Base-by-base conservation (phyloP, 1,140 invertebrate species). In the Drosophila virilis region DNA sequence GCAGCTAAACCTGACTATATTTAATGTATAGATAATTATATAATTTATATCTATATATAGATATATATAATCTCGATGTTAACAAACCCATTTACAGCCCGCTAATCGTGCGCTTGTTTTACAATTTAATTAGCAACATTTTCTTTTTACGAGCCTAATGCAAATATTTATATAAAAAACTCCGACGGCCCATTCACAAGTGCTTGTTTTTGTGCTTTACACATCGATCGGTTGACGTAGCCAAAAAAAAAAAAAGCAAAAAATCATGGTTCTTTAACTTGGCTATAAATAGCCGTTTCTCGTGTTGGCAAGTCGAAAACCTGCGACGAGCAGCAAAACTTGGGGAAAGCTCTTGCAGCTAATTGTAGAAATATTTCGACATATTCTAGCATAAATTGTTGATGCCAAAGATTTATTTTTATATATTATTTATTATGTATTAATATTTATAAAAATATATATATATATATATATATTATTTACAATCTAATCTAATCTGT, bases 61-160 rank as follows among this genome's bases (percentile, higher is more conserved):
- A 17, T 33, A 35, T 48, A 28, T 72, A 45, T 60, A 57, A 54
- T 68, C 52, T 13, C 42, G 17, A 43, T 70, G 52, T 76, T 78
- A 67, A 65, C 45, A 69, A 45, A 33, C 13, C 1, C 8, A 46
- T 68, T 68, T 54, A 73, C 40, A 52, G 8, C 15, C 6, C 17
- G 52, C 73, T 81, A 80, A 80, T 57, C 71, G 62, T 68, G 12
- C 33, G 13, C 9, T 10, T 48, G 61, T 45, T 79, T 85, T 64
- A 52, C 48, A 40, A 65, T 65, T 8, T 13, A 80, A 84, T 84
- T 84, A 84, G 55, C 82, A 68, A 74, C 62, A 52, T 42, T 60
- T 37, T 37, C 12, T n/a, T 57, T 32, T 58, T 54, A 61, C 51
- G 62, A 67, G 37, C 50, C 22, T 37, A 37, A 46, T 65, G n/a